These are phyloP conservation scores for Corythornis vintsioides DNA, from an alignment of 2,113 vertebrate species.

Conservation along the genomic window DNA sequence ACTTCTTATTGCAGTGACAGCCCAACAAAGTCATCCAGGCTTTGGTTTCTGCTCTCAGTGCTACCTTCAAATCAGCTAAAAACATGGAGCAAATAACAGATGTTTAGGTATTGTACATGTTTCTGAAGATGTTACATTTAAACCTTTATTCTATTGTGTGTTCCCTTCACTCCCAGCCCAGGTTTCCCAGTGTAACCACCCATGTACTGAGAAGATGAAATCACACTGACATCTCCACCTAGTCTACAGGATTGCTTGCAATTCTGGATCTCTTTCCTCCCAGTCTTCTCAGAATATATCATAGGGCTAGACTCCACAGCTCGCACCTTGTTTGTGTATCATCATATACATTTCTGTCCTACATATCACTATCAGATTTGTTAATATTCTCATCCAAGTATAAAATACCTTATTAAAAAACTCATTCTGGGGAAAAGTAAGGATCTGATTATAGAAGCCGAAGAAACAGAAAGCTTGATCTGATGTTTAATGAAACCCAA, in stretches of 20 bases:
- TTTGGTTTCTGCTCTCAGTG: conserved; percentile 88
- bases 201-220: neutral
- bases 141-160: neutral
- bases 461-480: neutral
- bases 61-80: conserved; percentile 87
- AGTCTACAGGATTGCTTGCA: neutral
- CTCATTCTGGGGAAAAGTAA: accelerated
- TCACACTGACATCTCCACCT: neutral
- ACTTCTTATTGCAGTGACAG: conserved; percentile 87
- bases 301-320: neutral
- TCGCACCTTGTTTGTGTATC: neutral
- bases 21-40: conserved; percentile 89
- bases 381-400: neutral
- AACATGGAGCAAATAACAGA: conserved; percentile 1
- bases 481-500: neutral
- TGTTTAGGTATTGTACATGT: neutral
- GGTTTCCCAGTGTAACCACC: neutral
- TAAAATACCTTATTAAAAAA: neutral
- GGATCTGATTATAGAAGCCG: neutral
- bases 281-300: neutral
- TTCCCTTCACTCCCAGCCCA: neutral
- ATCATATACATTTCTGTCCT: neutral
- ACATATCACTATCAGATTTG: neutral
- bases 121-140: neutral
- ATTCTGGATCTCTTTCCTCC: neutral